phyloP scores from a whole-genome alignment of 2,113 vertebrate species.

The Syrrhaptes paradoxus region DNA sequence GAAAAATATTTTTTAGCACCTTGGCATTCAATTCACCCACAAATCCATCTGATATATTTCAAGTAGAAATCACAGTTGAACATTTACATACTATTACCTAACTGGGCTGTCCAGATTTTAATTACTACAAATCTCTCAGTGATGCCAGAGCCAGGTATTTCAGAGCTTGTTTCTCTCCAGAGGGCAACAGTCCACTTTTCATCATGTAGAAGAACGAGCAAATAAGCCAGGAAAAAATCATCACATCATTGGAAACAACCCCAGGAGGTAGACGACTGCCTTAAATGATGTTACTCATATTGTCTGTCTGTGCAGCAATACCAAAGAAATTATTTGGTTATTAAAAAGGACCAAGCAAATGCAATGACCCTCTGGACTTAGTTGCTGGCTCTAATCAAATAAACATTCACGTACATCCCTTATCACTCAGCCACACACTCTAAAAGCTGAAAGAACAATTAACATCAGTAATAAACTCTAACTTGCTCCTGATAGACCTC shows the following conservation, averaged over 20 bases:
- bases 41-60: not conserved
- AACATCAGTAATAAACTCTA: not conserved
- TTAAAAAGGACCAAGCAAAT: constrained; percentile 22
- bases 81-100: not conserved
- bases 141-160: not conserved
- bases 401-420: not conserved
- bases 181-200: not conserved
- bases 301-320: not conserved
- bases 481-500: not conserved
- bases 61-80: not conserved
- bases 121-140: not conserved
- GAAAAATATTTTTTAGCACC: not conserved
- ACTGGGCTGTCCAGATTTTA: not conserved
- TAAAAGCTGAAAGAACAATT: constrained; percentile 3
- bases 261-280: not conserved
- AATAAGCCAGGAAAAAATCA: constrained; percentile 7
- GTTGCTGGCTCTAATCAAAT: not conserved
- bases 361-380: not conserved
- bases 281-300: not conserved
- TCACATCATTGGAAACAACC: not conserved
- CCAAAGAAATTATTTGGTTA: constrained; percentile 11
- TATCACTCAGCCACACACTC: not conserved
- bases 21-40: not conserved
- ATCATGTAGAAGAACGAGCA: not conserved
- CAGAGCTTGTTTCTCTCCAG: not conserved